phyloP scores from a whole-genome alignment of 2,888 invertebrate species.

The Odontomyia ornata region DNA sequence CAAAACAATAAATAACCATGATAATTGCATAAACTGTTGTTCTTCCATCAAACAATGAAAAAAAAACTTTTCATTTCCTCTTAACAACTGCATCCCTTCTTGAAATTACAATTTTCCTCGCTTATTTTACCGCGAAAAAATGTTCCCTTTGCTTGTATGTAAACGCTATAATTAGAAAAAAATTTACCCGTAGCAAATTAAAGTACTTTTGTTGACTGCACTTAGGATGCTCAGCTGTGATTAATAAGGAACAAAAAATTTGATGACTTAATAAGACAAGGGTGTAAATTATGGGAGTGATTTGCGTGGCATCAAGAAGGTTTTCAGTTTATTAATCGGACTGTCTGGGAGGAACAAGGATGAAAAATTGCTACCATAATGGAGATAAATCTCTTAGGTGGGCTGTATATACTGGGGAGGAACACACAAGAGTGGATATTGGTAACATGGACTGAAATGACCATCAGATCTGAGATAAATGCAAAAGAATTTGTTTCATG shows the following conservation, averaged over 20 bases:
- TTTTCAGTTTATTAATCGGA: slow-evolving; percentile 32
- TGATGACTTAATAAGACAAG: slow-evolving; percentile 37
- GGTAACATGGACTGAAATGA: no score
- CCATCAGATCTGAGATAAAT: no score
- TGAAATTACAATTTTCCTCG: neutral
- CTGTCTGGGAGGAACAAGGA: neutral
- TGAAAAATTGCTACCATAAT: slow-evolving; percentile 25
- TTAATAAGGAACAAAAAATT: slow-evolving; percentile 11
- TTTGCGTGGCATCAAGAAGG: slow-evolving; percentile 30
- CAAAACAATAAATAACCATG: neutral
- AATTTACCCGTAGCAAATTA: slow-evolving; percentile 4
- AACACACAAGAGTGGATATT: neutral
- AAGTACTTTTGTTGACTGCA: neutral
- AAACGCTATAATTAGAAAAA: neutral
- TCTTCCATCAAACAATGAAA: neutral
- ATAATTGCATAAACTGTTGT: neutral
- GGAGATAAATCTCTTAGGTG: neutral
- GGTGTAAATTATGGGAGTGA: slow-evolving; percentile 39
- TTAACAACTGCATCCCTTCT: neutral
- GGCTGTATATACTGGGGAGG: neutral
- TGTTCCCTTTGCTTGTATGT: neutral
- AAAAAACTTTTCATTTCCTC: neutral
- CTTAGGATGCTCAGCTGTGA: neutral
- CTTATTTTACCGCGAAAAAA: slow-evolving; percentile 11
- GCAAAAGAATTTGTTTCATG: no score